Evolutionary conservation across 2,797 vertebrate species (phyloP).

Genomic region (Acrossocheilus fasciatus): DNA sequence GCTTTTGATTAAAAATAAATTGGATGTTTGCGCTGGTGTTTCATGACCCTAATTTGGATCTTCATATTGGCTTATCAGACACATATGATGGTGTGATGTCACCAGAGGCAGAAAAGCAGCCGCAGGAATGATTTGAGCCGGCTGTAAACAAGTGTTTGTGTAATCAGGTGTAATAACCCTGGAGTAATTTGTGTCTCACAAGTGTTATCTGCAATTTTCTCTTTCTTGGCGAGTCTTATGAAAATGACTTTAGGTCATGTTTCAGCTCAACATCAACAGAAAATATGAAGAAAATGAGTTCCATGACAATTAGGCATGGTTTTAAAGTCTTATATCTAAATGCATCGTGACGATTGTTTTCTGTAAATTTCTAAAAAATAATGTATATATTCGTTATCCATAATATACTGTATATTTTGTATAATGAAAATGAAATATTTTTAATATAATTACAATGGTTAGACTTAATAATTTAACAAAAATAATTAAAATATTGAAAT

Average conservation of each 20-base stretch:
- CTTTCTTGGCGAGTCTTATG: neutral
- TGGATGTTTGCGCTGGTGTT: constrained; percentile 50
- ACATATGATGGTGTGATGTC: constrained; percentile 60
- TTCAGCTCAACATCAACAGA: neutral
- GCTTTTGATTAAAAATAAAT: constrained; percentile 54
- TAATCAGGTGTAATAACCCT: constrained; percentile 64
- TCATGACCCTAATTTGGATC: constrained; percentile 57
- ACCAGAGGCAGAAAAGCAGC: constrained; percentile 52
- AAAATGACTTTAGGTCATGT: neutral
- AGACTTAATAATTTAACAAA: too few relatives aligned
- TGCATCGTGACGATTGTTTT: too few relatives aligned
- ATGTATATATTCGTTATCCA: neutral
- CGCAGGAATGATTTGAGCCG: constrained; percentile 56
- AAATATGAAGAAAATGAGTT: constrained; percentile 3
- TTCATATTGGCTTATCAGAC: constrained; percentile 59
- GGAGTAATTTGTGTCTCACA: constrained; percentile 63
- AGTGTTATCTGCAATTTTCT: constrained; percentile 54
- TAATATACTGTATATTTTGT: too few relatives aligned
- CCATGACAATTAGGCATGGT: neutral
- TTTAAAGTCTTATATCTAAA: neutral
- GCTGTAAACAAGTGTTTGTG: constrained; percentile 64
- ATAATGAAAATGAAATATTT: too few relatives aligned
- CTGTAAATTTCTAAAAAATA: too few relatives aligned
- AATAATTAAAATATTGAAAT: too few relatives aligned
- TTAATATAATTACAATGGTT: too few relatives aligned